phyloP scores from a whole-genome alignment of 2,113 vertebrate species.

The Actenoides lindsayi region DNA sequence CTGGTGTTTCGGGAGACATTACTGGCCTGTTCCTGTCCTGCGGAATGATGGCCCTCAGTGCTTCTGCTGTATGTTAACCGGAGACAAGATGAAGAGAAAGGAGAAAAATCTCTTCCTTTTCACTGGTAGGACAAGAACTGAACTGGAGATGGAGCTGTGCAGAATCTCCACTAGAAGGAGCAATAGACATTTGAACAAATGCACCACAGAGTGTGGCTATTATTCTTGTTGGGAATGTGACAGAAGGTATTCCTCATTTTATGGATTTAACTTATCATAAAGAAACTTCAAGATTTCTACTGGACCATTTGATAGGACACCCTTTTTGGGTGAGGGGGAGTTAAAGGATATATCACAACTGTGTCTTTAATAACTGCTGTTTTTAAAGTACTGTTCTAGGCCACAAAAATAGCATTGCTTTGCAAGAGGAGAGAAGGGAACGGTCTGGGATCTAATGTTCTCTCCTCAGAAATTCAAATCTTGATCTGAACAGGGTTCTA shows the following conservation, averaged over 20 bases:
- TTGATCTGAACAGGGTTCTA: slow-evolving; percentile 28
- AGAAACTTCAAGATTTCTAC: slow-evolving; percentile 57
- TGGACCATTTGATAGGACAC: slow-evolving; percentile 45
- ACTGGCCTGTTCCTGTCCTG: neutral
- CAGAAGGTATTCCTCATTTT: slow-evolving; percentile 59
- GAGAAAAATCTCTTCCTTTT: neutral
- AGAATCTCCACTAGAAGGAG: slow-evolving; percentile 55
- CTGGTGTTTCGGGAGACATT: neutral
- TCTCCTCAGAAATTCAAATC: slow-evolving; percentile 29
- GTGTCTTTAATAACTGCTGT: slow-evolving; percentile 70
- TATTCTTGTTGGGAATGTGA: slow-evolving; percentile 49
- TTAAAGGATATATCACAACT: slow-evolving; percentile 49
- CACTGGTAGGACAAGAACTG: neutral
- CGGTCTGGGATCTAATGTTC: slow-evolving; percentile 17
- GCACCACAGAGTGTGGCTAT: neutral
- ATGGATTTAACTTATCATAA: slow-evolving; percentile 62
- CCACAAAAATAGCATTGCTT: slow-evolving; percentile 42
- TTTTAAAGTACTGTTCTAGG: slow-evolving; percentile 54
- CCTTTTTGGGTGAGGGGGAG: slow-evolving; percentile 24
- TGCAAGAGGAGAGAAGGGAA: slow-evolving; percentile 34
- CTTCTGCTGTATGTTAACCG: slow-evolving; percentile 30
- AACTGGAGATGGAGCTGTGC: neutral
- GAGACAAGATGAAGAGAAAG: neutral
- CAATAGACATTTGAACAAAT: slow-evolving; percentile 45
- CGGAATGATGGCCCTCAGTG: neutral